A percentile compares a stretch with the other conserved stretches of the same genome.
Conservation (phyloP, 1,140 invertebrate genomes). For the Daktulosphaira vitifoliae region DNA sequence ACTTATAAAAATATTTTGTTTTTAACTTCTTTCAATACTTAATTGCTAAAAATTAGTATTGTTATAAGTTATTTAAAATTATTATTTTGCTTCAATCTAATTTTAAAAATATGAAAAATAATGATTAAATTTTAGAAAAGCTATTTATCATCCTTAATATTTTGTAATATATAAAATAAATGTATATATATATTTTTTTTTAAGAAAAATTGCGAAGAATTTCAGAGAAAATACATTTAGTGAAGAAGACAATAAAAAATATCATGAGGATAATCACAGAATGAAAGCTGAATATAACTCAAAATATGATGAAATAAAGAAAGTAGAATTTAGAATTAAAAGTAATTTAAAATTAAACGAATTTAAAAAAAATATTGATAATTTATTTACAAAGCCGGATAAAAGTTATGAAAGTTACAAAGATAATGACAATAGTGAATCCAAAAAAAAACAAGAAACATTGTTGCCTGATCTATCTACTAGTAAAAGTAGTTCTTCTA, state of each 20-base stretch:
- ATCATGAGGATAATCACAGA: slow-evolving; percentile 29
- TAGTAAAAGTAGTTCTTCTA: slow-evolving; percentile 44
- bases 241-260: slow-evolving; percentile 44
- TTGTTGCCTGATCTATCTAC: slow-evolving; percentile 36
- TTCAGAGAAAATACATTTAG: slow-evolving; percentile 42
- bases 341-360: neutral
- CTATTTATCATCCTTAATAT: too few species aligned
- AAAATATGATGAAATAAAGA: slow-evolving; percentile 33
- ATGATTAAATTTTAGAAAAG: too few species aligned
- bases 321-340: slow-evolving; percentile 19
- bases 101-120: too few species aligned
- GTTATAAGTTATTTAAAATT: too few species aligned
- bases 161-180: too few species aligned
- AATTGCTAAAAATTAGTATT: too few species aligned
- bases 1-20: too few species aligned
- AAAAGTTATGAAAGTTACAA: neutral
- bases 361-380: slow-evolving; percentile 25
- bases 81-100: too few species aligned
- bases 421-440: slow-evolving; percentile 15
- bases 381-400: neutral
- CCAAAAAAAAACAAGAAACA: slow-evolving; percentile 36
- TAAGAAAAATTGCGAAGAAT: slow-evolving; percentile 17
- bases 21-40: too few species aligned
- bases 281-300: slow-evolving; percentile 26
- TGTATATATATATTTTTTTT: neutral